phyloP scores from a whole-genome alignment of 2,888 invertebrate genomes.

The Drosophila bunnanda region DNA sequence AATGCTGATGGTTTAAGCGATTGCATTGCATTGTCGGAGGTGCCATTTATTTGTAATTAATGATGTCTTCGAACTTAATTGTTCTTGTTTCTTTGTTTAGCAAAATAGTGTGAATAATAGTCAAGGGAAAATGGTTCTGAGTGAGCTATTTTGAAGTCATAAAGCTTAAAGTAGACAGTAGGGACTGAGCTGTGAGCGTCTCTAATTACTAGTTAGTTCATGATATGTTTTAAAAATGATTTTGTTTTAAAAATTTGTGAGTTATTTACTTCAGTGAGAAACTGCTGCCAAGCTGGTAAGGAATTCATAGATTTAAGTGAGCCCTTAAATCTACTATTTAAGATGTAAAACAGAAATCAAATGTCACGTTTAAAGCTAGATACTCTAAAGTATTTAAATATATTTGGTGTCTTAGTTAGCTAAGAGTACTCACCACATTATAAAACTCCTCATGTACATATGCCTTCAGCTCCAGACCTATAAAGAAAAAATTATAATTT shows the following conservation, averaged over 20 bases:
- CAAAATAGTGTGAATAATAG: conserved; percentile 5
- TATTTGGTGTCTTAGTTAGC: neutral
- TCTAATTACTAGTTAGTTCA: neutral
- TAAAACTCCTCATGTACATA: conserved; percentile 3
- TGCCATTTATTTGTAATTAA: conserved; percentile 27
- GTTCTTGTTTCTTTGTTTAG: conserved; percentile 12
- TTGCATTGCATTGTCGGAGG: conserved; percentile 11
- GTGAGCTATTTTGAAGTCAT: neutral
- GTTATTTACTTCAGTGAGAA: neutral
- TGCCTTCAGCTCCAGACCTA: conserved; percentile 16
- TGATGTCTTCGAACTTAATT: conserved; percentile 26
- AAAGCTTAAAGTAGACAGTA: neutral
- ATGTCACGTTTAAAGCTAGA: neutral
- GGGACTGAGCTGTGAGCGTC: neutral
- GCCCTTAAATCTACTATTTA: neutral
- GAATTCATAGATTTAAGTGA: neutral
- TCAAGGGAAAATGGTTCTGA: conserved; percentile 6
- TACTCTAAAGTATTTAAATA: neutral
- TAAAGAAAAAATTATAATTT: conserved; percentile 21
- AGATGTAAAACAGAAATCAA: too few species aligned
- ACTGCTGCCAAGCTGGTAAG: too few species aligned
- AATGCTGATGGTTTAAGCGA: conserved; percentile 27
- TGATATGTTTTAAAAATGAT: too few species aligned
- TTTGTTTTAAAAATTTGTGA: neutral
- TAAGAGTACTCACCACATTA: conserved; percentile 27